Base-by-base conservation (phyloP, 2,113 vertebrate genomes). In the Megalops atlanticus region DNA sequence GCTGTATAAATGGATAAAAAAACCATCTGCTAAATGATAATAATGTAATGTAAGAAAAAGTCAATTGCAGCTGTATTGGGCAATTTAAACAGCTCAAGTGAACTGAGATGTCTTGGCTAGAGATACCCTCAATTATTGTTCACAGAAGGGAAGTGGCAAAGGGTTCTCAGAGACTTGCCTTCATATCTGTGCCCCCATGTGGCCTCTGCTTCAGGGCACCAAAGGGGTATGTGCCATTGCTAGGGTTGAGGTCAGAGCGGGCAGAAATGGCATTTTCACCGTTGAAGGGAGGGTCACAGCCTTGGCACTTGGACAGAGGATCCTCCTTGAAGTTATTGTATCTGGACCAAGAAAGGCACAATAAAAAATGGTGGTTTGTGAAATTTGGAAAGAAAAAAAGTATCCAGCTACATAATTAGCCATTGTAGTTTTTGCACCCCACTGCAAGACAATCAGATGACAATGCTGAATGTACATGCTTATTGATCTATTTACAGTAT, bases 211-310 rank as follows among this genome's bases (percentile, higher is more conserved):
- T 86, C 85, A 99, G 92, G 10, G 97, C 97, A 0, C 92, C 92
- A 89, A 99, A 98, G 0, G 97, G 97, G 90, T 98, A 99, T 0
- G 97, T 96, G 85, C 97, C 98, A 0, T 98, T 97, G 39, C 92
- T 74, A 0, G 94, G 94, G 87, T 98, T 99, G 81, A 99, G 94
- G 87, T 99, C 97, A 0, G 97, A 99, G 74, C 97, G 96, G 18
- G 97, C 96, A 0, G 97, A 96, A 85, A 99, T 96, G 5, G 97
- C 89, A 0, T 98, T 99, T 88, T 99, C 97, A 0, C 93, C 97
- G 0, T 98, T 99, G 69, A 85, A 90, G 31, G 87, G 85, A 0
- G 98, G 98, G 71, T 85, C 41, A 3, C 98, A 99, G 82, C 84
- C 89, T 12, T 86, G 36, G 81, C 96, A 99, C 5, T 68, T 68